Evolutionary conservation across 2,888 invertebrate genomes (phyloP).

Genomic region (Alsophila aescularia): DNA sequence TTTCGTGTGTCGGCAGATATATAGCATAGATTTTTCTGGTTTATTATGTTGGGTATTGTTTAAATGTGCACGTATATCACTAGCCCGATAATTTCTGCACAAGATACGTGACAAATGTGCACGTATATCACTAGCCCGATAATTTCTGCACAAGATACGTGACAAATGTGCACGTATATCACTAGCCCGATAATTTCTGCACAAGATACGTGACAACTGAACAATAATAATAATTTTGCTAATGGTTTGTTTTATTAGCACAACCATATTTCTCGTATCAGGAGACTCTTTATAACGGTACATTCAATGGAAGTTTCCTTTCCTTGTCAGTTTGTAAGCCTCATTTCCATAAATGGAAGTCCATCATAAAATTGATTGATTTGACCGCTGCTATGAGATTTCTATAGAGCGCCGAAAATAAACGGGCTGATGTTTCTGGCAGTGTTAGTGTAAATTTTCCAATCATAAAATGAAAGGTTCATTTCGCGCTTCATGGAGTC

Average conservation of each 20-base stretch:
- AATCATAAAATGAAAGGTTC: neutral
- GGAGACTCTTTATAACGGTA: neutral
- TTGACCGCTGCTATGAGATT: constrained; percentile 4
- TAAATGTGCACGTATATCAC: constrained; percentile 19
- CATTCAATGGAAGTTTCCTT: constrained; percentile 13
- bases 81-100: constrained; percentile 16
- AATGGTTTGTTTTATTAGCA: constrained; percentile 7
- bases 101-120: constrained; percentile 17
- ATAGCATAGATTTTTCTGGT: constrained; percentile 19
- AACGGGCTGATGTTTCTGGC: constrained; percentile 8
- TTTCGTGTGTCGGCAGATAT: constrained; percentile 15
- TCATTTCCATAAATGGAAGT: constrained; percentile 20
- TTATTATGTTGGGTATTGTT: constrained; percentile 20
- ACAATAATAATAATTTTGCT: neutral
- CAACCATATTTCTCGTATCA: neutral
- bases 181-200: constrained; percentile 14
- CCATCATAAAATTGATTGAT: constrained; percentile 18
- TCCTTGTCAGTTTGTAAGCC: constrained; percentile 4
- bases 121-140: constrained; percentile 13
- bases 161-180: constrained; percentile 13
- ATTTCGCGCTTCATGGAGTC: constrained; percentile 2
- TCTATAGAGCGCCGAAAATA: constrained; percentile 7
- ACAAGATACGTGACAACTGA: constrained; percentile 20
- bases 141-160: constrained; percentile 20
- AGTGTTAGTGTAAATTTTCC: constrained; percentile 21